Evolutionary conservation across 2,113 vertebrate genomes (phyloP).

Genomic region (Machaerirhynchus nigripectus): DNA sequence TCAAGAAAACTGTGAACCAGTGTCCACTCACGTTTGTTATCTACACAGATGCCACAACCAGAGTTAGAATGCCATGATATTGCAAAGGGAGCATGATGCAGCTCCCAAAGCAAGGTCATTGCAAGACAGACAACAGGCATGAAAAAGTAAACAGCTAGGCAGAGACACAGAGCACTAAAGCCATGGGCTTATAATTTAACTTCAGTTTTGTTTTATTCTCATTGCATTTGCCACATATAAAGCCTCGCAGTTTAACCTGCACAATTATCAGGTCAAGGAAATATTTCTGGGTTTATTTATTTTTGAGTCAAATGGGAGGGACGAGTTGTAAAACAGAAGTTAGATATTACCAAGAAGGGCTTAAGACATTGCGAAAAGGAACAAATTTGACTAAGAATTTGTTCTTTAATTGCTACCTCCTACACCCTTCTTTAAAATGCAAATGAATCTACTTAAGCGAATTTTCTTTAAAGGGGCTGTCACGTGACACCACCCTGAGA

Average conservation of each 20-base stretch:
- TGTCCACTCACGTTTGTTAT: not conserved
- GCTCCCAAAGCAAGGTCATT: not conserved
- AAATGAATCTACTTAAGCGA: not conserved
- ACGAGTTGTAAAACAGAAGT: not conserved
- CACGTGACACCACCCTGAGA: not conserved
- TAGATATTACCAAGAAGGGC: not conserved
- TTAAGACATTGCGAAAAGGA: not conserved
- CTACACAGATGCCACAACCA: not conserved
- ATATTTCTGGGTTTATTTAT: not conserved
- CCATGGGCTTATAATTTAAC: fast-evolving
- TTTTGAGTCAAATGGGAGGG: not conserved
- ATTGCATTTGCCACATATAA: not conserved
- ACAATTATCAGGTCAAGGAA: not conserved
- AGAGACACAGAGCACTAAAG: too few relatives aligned
- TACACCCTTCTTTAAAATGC: conserved; percentile 15
- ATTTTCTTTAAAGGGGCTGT: not conserved
- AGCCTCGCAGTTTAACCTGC: not conserved
- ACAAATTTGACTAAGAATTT: not conserved
- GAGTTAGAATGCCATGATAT: fast-evolving
- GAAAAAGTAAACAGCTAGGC: not conserved
- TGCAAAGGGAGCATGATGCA: fast-evolving
- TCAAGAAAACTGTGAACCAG: not conserved
- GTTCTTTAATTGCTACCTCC: not conserved
- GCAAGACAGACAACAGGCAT: not conserved
- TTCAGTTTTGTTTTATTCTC: not conserved